Percentiles rank a stretch among this genome's conserved stretches.
phyloP scores from a whole-genome alignment of 2,888 invertebrate genomes.

The Drosophila anomelani region DNA sequence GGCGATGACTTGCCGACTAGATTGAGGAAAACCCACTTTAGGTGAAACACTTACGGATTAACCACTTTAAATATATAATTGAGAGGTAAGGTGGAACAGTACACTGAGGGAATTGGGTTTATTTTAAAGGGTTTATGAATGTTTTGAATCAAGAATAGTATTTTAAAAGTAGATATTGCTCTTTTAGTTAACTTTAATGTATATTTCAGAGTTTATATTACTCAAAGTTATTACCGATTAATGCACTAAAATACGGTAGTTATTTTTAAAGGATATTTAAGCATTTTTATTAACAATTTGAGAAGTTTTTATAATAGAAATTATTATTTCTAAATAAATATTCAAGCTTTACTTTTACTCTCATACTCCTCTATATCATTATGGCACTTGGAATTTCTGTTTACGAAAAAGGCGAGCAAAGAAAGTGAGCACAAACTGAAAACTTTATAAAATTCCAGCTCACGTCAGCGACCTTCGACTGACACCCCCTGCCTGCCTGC shows the following conservation, averaged over 20 bases:
- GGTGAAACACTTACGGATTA: constrained; percentile 16
- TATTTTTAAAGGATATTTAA: too few species aligned
- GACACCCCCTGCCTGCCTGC: constrained; percentile 10
- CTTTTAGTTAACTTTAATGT: neutral
- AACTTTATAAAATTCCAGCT: constrained; percentile 4
- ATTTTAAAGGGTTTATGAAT: neutral
- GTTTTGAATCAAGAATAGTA: neutral
- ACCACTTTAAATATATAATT: constrained; percentile 10
- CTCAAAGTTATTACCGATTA: too few species aligned
- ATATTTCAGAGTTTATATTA: too few species aligned
- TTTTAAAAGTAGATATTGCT: neutral
- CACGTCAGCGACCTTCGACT: constrained; percentile 71
- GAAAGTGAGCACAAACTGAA: constrained; percentile 27
- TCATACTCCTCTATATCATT: too few species aligned
- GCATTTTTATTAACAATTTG: too few species aligned
- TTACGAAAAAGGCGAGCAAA: constrained; percentile 33
- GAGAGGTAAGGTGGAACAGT: neutral
- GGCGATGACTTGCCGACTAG: constrained; percentile 37
- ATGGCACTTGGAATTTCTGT: constrained; percentile 7
- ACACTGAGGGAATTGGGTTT: neutral
- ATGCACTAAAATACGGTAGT: too few species aligned
- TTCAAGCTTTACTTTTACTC: too few species aligned
- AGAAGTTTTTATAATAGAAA: too few species aligned
- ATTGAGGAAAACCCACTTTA: constrained; percentile 35
- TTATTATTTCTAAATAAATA: too few species aligned